A percentile compares a stretch with the other conserved stretches of the same genome.
Conservation (phyloP, 2,888 invertebrate species). For the Cheilosia urbana region DNA sequence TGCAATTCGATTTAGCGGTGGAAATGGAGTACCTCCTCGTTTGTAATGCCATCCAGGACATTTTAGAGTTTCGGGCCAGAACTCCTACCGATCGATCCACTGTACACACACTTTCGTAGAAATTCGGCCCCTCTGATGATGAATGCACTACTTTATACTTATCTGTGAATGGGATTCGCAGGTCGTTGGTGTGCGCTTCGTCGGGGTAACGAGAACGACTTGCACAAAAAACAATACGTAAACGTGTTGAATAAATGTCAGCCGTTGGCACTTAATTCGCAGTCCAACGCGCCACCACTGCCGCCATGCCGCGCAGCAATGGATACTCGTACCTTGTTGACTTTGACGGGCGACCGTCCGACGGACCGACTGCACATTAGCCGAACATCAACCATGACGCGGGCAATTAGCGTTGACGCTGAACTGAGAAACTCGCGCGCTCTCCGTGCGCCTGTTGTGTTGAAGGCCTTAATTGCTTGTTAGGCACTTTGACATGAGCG, state of each 20-base stretch:
- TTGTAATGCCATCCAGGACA: background rate
- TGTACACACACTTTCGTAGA: conserved; percentile 52
- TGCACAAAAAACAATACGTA: conserved; percentile 62
- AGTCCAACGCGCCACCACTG: conserved; percentile 14
- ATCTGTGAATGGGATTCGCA: conserved; percentile 15
- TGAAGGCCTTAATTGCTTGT: conserved; percentile 76
- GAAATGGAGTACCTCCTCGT: too few relatives aligned
- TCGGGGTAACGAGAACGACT: background rate
- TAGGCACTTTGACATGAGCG: conserved; percentile 70
- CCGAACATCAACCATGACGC: conserved; percentile 60
- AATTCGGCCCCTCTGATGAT: conserved; percentile 52
- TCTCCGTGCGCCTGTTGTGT: conserved; percentile 45
- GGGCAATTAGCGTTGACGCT: conserved; percentile 74
- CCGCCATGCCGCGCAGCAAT: conserved; percentile 28
- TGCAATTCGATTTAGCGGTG: background rate
- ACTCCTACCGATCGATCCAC: conserved; percentile 42
- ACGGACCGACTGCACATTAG: conserved; percentile 25
- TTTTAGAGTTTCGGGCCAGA: background rate
- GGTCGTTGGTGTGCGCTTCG: background rate
- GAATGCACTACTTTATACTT: conserved; percentile 65
- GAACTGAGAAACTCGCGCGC: conserved; percentile 66
- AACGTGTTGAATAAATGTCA: conserved; percentile 76
- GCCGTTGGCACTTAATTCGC: conserved; percentile 75
- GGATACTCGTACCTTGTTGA: conserved; percentile 63
- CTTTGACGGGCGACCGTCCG: conserved; percentile 54